Evolutionary conservation across 2,797 vertebrate genomes (phyloP), one percentile per base, ranked within the genome.

Genomic region (Pangasius mekongensis): DNA sequence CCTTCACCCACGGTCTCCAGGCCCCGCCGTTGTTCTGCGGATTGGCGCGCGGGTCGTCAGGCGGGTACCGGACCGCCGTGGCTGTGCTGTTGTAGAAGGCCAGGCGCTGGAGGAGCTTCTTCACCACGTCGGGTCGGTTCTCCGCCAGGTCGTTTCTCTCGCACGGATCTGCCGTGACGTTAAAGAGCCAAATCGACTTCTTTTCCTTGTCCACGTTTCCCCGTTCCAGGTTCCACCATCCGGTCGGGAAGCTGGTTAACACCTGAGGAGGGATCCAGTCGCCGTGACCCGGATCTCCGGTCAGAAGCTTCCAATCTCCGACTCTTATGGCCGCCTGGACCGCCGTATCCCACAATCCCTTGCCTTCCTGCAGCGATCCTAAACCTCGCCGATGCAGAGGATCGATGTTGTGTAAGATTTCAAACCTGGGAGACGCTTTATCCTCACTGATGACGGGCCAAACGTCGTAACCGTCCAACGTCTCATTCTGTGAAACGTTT

Each of bases 341-440:
- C 0, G 97, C 97, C 0, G 97, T 97, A 93, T 99, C 98, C 98
- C 98, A 99, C 71, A 98, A 92, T 2, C 95, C 94, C 0, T 96
- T 93, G 27, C 94, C 96, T 0, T 94, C 95, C 89, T 95, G 94
- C 66, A 96, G 91, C 36, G 97, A 97, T 76, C 96, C 96, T 0
- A 27, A 95, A 91, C 90, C 91, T 94, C 73, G 96, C 95, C 73
- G 93, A 95, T 99, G 97, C 71, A 99, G 95, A 0, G 98, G 98
- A 93, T 99, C 97, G 0, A 99, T 99, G 93, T 99, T 99, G 93
- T 99, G 98, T 16, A 99, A 95, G 92, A 99, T 98, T 96, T 99
- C 98, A 0, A 93, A 95, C 20, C 98, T 97, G 0, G 98, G 97
- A 0, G 98, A 99, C 74, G 96, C 96, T 90, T 92, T 97, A 84